phyloP scores from a whole-genome alignment of 2,888 invertebrate species.

The Diloba caeruleocephala region DNA sequence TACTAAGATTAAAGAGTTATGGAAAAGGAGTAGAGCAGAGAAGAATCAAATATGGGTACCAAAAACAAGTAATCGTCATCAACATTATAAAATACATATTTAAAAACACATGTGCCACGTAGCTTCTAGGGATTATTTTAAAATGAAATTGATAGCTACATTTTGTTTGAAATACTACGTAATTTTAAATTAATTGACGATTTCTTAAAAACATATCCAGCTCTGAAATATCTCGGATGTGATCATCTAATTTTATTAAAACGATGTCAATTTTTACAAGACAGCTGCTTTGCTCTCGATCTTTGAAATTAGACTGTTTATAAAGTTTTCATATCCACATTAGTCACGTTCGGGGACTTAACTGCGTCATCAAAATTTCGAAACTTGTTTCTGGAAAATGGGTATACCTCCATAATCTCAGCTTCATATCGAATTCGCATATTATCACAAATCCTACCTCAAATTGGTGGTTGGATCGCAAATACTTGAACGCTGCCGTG shows the following conservation, averaged over 20 bases:
- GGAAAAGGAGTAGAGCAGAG: no score
- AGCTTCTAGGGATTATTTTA: no score
- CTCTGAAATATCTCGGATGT: neutral
- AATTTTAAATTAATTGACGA: neutral
- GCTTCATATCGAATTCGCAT: conserved; percentile 72
- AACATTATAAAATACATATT: no score
- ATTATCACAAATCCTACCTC: conserved; percentile 76
- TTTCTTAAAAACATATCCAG: neutral
- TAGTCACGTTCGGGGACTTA: conserved; percentile 66
- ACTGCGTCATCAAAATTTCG: conserved; percentile 77
- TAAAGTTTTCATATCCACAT: conserved; percentile 70
- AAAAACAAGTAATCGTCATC: no score
- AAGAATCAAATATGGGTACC: no score
- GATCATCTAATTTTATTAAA: conserved; percentile 39
- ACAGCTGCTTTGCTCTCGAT: conserved; percentile 57
- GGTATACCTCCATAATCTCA: conserved; percentile 69
- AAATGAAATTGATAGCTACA: no score
- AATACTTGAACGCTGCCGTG: conserved; percentile 69
- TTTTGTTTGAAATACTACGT: no score
- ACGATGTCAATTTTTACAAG: conserved; percentile 49
- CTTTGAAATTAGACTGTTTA: conserved; percentile 75
- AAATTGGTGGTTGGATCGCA: conserved; percentile 68
- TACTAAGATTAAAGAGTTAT: neutral
- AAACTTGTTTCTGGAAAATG: conserved; percentile 67
- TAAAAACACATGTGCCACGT: no score